Evolutionary conservation across 2,888 invertebrate species (phyloP), one percentile per base, ranked within the genome.

Genomic region (Apantesis nais): DNA sequence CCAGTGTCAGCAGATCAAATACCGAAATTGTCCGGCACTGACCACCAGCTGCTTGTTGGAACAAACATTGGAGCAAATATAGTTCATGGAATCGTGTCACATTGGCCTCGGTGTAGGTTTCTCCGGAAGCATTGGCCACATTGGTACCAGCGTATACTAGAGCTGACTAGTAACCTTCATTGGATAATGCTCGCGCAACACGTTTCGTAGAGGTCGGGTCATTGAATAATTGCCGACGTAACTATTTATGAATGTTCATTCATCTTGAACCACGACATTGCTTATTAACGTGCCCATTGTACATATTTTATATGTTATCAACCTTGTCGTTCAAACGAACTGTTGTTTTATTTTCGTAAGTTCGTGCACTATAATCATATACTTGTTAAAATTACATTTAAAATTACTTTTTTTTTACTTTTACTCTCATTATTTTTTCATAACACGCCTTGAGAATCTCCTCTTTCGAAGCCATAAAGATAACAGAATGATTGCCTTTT

Each of bases 1-100:
- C 79, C 78, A 77, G 86, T 88, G 88, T 89, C 89, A 89, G 80
- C 83, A 86, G 89, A 86, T 89, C 88, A 88, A 85, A 76, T 84
- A 77, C 83, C 81, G 77, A 85, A 84, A 82, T 78, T 77, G 82
- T 81, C 85, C 81, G 79, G 85, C 79, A 79, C 78, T 72, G 70
- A 79, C 84, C 86, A 87, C 85, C 89, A 79, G 81, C 82, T 82
- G 80, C 73, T 73, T 71, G 74, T 77, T 73, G 64, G 69, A 52
- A 69, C 80, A 74, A 79, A 76, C 73, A 70, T 80, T 80, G 78
- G 81, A 52, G 63, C 83, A 76, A 83, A 81, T 74, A 68, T 75
- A 70, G 64, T 62, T 75, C 76, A 62, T 63, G 76, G 71, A 71
- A 74, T 65, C 62, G 67, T 62, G 58, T 70, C 68, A 74, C 68